Evolutionary conservation across 2,888 invertebrate genomes (phyloP).

Genomic region (Orthosia gothica): DNA sequence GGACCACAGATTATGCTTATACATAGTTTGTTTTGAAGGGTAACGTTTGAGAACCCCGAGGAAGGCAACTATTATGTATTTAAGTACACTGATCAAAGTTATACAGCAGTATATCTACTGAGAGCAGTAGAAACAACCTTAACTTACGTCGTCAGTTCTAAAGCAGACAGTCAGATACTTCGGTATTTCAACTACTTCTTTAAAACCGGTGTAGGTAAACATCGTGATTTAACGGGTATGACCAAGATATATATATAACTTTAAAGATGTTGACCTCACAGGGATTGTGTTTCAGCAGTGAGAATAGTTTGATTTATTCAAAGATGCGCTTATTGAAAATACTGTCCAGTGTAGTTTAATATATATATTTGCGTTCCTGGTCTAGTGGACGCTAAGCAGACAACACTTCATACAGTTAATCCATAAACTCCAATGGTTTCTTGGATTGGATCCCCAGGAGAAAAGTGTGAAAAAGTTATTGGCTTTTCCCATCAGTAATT

Average conservation of each 20-base stretch:
- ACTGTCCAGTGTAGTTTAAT: too few relatives aligned
- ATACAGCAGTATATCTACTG: too few relatives aligned
- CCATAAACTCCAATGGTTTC: neutral
- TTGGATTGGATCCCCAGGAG: neutral
- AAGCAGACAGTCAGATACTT: too few relatives aligned
- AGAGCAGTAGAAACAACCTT: too few relatives aligned
- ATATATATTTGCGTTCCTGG: too few relatives aligned
- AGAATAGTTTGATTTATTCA: neutral
- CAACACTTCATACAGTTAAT: neutral
- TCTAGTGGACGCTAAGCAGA: too few relatives aligned
- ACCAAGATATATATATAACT: neutral
- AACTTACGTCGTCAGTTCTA: too few relatives aligned
- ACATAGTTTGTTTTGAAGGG: neutral
- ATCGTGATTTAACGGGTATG: neutral
- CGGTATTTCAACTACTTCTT: neutral
- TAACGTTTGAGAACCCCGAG: neutral
- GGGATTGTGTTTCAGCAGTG: too few relatives aligned
- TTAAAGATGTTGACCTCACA: neutral
- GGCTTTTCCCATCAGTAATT: neutral
- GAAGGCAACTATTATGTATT: neutral
- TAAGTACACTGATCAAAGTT: constrained; percentile 6
- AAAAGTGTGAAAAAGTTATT: neutral
- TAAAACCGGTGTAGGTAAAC: neutral
- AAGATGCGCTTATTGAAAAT: neutral
- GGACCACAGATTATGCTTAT: neutral